Evolutionary conservation across 2,888 invertebrate genomes (phyloP).

Genomic region (Automeris io): DNA sequence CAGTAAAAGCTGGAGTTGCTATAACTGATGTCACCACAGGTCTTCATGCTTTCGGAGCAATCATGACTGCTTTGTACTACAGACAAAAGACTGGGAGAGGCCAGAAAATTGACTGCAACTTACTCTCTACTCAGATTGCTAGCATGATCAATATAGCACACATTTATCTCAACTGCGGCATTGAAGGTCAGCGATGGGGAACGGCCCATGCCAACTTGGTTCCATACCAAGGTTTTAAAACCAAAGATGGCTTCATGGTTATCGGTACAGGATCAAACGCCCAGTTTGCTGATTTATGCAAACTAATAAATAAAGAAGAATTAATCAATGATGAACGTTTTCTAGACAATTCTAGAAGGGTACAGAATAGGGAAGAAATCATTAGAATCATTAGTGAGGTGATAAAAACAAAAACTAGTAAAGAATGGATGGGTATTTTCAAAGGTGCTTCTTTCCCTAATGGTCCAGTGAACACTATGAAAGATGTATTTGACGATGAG

Average conservation of each 20-base stretch:
- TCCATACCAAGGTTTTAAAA: constrained; percentile 93
- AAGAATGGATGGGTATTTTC: constrained; percentile 85
- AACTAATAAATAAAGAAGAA: constrained; percentile 76
- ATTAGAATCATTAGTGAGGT: constrained; percentile 78
- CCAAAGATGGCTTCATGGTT: constrained; percentile 89
- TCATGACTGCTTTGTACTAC: constrained; percentile 91
- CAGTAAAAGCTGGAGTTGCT: constrained; percentile 95
- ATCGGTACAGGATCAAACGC: constrained; percentile 91
- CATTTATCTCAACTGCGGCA: constrained; percentile 91
- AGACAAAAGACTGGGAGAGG: constrained; percentile 87
- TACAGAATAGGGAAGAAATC: constrained; percentile 84
- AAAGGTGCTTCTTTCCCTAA: constrained; percentile 88
- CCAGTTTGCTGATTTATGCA: constrained; percentile 86
- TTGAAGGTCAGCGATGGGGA: constrained; percentile 89
- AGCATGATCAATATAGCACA: constrained; percentile 92
- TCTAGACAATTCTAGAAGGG: constrained; percentile 83
- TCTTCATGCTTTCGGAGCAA: constrained; percentile 95
- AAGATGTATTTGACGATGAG: constrained; percentile 91
- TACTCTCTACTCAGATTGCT: constrained; percentile 95
- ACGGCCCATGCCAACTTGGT: constrained; percentile 96
- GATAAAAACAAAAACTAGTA: constrained; percentile 79
- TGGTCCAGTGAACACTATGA: constrained; percentile 92
- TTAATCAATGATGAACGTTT: constrained; percentile 81
- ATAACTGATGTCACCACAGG: constrained; percentile 96
- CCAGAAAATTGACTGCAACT: constrained; percentile 94